Conservation (phyloP, 2,113 vertebrate species). For the Scomber colias region DNA sequence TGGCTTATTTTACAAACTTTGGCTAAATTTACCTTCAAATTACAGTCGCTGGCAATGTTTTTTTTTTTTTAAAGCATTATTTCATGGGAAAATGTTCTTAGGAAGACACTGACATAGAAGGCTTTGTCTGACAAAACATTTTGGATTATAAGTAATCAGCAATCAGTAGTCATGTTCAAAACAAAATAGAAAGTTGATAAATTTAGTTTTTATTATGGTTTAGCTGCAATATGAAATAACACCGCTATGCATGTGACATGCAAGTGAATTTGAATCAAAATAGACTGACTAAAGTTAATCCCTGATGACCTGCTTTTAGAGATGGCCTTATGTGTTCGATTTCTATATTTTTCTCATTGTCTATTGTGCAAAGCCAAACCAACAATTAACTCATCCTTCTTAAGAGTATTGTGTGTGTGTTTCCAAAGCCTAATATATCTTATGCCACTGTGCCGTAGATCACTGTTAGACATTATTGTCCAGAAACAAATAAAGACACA, state of each 20-base stretch:
- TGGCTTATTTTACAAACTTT: neutral
- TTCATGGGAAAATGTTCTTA: slow-evolving; percentile 6
- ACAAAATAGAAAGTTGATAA: no score
- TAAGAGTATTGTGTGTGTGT: no score
- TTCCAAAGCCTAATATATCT: no score
- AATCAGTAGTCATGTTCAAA: no score
- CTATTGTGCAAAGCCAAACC: no score
- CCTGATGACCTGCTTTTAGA: neutral
- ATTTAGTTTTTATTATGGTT: neutral
- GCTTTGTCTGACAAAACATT: neutral
- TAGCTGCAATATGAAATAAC: neutral
- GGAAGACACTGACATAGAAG: neutral
- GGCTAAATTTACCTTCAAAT: neutral
- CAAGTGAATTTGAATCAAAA: neutral
- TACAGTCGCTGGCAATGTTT: neutral
- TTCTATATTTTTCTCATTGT: no score
- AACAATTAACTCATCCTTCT: no score
- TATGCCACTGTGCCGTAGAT: no score
- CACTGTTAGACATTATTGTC: no score
- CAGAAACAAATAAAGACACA: no score
- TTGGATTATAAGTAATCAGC: no score
- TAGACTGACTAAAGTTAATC: neutral
- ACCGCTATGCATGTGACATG: neutral
- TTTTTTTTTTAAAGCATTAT: neutral
- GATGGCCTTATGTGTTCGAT: neutral